These are phyloP conservation scores for Lepilemur septentrionalis DNA, from an alignment of 2,797 vertebrate species.

Conservation along the genomic window DNA sequence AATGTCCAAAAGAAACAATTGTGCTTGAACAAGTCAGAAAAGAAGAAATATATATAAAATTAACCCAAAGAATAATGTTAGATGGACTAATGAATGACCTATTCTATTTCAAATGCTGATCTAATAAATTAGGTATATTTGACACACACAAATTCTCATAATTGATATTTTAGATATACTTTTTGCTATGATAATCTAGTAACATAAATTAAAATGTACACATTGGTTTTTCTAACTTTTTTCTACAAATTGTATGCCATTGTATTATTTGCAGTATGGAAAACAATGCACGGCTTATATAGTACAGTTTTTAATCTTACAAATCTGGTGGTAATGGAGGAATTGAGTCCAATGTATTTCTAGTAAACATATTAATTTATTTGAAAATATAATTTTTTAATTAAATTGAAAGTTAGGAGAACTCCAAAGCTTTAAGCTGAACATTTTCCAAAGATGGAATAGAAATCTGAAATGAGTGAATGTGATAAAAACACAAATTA, in stretches of 20 bases:
- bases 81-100: background rate
- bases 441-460: background rate
- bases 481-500: background rate
- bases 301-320: background rate
- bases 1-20: background rate
- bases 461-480: background rate
- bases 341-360: background rate
- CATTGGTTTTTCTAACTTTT: background rate
- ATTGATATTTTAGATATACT: background rate
- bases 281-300: background rate
- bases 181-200: background rate
- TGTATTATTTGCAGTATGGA: background rate
- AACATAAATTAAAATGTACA: background rate
- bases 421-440: background rate
- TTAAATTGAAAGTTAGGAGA: background rate
- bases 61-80: background rate
- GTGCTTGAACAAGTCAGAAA: background rate
- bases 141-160: background rate
- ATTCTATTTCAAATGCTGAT: background rate
- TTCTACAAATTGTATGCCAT: background rate
- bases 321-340: background rate
- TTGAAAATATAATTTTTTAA: background rate
- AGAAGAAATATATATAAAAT: background rate
- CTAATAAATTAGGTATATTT: background rate
- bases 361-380: background rate